Percentiles rank a stretch among this genome's conserved stretches.
phyloP scores from a whole-genome alignment of 2,797 vertebrate genomes.

The Poliocrania exsul region DNA sequence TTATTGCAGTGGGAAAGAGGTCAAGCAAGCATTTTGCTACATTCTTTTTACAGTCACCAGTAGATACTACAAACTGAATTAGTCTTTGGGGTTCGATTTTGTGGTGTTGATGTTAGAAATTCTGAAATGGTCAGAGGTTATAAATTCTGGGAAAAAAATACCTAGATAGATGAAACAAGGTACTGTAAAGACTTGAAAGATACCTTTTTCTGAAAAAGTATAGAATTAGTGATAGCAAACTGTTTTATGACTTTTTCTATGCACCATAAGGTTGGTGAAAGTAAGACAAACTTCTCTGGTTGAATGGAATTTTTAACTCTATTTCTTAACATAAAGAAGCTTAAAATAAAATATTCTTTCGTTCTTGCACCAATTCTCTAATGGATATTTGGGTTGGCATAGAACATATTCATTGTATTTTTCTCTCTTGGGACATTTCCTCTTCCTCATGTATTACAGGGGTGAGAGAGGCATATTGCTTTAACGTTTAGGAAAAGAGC shows the following conservation, averaged over 20 bases:
- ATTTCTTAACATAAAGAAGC: neutral
- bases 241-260: neutral
- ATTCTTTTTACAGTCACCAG: neutral
- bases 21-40: neutral
- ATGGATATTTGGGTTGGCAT: neutral
- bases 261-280: neutral
- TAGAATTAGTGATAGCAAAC: neutral
- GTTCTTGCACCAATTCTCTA: neutral
- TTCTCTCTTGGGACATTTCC: neutral
- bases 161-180: neutral
- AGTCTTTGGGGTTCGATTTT: neutral
- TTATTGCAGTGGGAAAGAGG: neutral
- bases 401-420: accelerated
- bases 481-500: neutral
- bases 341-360: neutral
- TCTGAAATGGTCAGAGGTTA: neutral
- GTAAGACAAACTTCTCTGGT: neutral
- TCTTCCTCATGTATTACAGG: neutral
- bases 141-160: neutral
- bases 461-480: neutral
- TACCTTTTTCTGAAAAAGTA: neutral
- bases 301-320: neutral
- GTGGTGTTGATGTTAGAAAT: neutral
- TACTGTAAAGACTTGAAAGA: neutral
- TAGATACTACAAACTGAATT: neutral